Evolutionary conservation across 2,797 vertebrate genomes (phyloP), one percentile per base, ranked within the genome.

Genomic region (Rhabdomys pumilio): DNA sequence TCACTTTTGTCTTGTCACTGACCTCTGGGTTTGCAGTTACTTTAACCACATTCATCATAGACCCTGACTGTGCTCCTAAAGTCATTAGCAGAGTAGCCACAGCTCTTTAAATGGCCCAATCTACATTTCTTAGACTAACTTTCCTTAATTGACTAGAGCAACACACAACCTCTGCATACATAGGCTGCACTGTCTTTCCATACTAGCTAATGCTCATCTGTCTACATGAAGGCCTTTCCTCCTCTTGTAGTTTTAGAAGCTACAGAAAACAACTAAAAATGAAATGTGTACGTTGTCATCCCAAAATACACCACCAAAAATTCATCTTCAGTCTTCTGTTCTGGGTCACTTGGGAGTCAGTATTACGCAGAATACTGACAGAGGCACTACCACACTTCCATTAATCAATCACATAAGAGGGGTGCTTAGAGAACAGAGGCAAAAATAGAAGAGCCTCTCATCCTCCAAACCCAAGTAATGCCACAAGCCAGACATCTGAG

Each of bases 181-280:
- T 72, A 59, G 80, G 69, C 31, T 41, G 88, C 6, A 20, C 47
- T 12, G 61, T 90, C 47, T 65, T 94, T 61, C 34, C 15, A 93
- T 67, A 77, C 24, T 73, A 72, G 72, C 22, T 14, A 84, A 89
- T 53, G 50, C 6, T 19, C 13, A 89, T 93, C 50, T 92, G 29
- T 80, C 47, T 15, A 14, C 24, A 76, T 31, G 79, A 15, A 95
- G 10, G 7, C 0, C 17, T 72, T 44, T n/a, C 15, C 14, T 67
- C 20, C 22, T 69, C 14, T 38, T 24, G 22, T 29, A 31, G 2
- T 44, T 91, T 81, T 53, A 44, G 38, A 95, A 91, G 80, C 63
- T 67, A 87, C 11, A 85, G 53, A 96, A 89, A 94, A 59, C 4
- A n/a, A 77, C 57, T 57, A 79, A 61, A 86, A 92, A 55, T 79